A percentile compares a stretch with the other conserved stretches of the same genome.
These are phyloP conservation scores for Epinephelus awoara DNA, from an alignment of 2,797 vertebrate genomes.

Conservation along the genomic window DNA sequence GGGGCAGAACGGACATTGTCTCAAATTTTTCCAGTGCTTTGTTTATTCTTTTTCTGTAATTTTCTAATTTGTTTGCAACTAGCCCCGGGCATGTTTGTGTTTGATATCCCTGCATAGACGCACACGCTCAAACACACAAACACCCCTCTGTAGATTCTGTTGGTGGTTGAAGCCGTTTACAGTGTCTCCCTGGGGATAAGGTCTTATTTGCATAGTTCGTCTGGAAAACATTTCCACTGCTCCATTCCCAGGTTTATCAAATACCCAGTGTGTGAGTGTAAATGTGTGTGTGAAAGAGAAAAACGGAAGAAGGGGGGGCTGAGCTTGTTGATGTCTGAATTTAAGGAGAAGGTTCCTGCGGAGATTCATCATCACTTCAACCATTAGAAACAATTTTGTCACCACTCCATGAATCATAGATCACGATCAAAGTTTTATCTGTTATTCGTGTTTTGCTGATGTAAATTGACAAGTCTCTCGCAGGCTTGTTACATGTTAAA, in stretches of 20 bases:
- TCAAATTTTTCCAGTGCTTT: conserved; percentile 56
- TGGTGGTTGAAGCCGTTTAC: conserved; percentile 74
- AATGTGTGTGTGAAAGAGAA: conserved; percentile 42
- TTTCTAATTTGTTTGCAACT: conserved; percentile 74
- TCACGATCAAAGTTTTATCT: conserved; percentile 41
- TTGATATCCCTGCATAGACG: conserved; percentile 57
- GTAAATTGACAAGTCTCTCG: conserved; percentile 15
- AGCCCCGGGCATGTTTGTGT: conserved; percentile 73
- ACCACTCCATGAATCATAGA: conserved; percentile 41
- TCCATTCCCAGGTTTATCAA: conserved; percentile 78
- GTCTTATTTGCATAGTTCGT: conserved; percentile 81
- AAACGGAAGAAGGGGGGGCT: conserved; percentile 4
- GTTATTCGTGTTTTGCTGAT: conserved; percentile 35
- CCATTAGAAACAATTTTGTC: conserved; percentile 39
- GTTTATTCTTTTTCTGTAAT: conserved; percentile 62
- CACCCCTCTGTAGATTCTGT: conserved; percentile 54
- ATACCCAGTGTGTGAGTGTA: conserved; percentile 57
- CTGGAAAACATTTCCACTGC: conserved; percentile 79
- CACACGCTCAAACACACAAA: conserved; percentile 47
- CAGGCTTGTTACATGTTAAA: conserved; percentile 42
- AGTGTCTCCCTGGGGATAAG: conserved; percentile 68
- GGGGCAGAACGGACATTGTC: conserved; percentile 40
- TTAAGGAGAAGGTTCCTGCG: conserved; percentile 33
- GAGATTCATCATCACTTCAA: conserved; percentile 41
- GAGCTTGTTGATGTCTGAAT: conserved; percentile 29